phyloP scores from a whole-genome alignment of 2,888 invertebrate genomes.

The Syrista parreyssii region DNA sequence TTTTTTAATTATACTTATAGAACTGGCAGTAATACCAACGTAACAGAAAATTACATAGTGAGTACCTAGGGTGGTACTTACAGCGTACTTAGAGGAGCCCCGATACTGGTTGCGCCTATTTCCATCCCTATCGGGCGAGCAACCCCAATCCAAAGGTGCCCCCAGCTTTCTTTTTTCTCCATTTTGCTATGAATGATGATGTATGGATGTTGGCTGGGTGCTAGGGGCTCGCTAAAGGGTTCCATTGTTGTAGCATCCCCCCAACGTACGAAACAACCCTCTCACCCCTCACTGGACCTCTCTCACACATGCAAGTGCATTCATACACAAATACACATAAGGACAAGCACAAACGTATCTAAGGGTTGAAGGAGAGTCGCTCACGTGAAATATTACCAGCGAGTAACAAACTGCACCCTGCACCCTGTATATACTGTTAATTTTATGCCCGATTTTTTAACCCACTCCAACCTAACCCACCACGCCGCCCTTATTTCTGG shows the following conservation, averaged over 20 bases:
- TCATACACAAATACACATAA: not conserved
- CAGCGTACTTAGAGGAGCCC: slow-evolving; percentile 39
- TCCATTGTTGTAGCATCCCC: slow-evolving; percentile 60
- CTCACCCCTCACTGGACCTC: slow-evolving; percentile 42
- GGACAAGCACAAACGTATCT: not conserved
- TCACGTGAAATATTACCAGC: slow-evolving; percentile 59
- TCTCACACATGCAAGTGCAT: slow-evolving; percentile 17
- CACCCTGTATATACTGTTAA: slow-evolving; percentile 59
- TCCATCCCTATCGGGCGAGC: not conserved
- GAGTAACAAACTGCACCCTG: slow-evolving; percentile 51
- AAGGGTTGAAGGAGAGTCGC: slow-evolving; percentile 19
- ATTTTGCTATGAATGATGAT: slow-evolving; percentile 62
- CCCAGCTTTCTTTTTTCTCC: slow-evolving; percentile 47
- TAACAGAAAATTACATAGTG: not conserved
- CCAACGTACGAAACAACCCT: slow-evolving; percentile 45
- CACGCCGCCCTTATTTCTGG: slow-evolving; percentile 24
- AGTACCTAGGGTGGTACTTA: slow-evolving; percentile 18
- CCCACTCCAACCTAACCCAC: slow-evolving; percentile 35
- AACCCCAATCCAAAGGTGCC: slow-evolving; percentile 46
- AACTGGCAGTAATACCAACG: not conserved
- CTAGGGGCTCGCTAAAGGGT: slow-evolving; percentile 65
- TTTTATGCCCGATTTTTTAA: slow-evolving; percentile 59
- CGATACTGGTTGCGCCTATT: not conserved
- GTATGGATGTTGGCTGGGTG: slow-evolving; percentile 64
- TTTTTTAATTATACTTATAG: not conserved